Evolutionary conservation across 2,888 invertebrate species (phyloP).

Genomic region (Halictus ligatus): DNA sequence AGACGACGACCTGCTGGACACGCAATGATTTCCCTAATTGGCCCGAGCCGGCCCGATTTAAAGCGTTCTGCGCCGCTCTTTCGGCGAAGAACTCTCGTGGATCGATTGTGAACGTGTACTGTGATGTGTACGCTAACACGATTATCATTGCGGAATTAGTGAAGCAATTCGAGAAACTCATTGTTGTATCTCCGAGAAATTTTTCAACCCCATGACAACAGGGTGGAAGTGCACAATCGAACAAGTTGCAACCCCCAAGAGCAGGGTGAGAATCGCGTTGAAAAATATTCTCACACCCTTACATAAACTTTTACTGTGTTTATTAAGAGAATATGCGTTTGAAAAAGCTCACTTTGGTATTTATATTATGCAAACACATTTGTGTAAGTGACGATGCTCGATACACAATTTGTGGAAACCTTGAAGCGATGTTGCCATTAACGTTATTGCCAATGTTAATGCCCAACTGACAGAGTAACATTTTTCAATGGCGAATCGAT

Average conservation of each 20-base stretch:
- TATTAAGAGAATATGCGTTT: neutral
- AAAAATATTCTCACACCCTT: too few species aligned
- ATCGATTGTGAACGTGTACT: constrained; percentile 5
- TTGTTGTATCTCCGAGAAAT: neutral
- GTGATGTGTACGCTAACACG: neutral
- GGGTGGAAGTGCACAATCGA: neutral
- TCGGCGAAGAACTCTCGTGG: neutral
- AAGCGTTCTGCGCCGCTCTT: neutral
- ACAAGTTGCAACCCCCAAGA: neutral
- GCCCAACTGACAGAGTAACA: neutral
- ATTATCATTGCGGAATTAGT: neutral
- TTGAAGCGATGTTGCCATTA: neutral
- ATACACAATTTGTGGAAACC: neutral
- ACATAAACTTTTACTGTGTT: too few species aligned
- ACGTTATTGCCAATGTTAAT: neutral
- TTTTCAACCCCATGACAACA: neutral
- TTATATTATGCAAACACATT: too few species aligned
- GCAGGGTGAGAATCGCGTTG: neutral
- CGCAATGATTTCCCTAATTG: constrained; percentile 31
- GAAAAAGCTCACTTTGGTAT: neutral
- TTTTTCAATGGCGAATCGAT: neutral
- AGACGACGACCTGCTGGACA: neutral
- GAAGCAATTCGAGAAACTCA: neutral
- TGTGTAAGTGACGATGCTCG: too few species aligned
- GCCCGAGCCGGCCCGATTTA: neutral